Percentiles rank a stretch among this genome's conserved stretches.
Conservation (phyloP, 2,888 invertebrate species). For the Lasius fuliginosus region DNA sequence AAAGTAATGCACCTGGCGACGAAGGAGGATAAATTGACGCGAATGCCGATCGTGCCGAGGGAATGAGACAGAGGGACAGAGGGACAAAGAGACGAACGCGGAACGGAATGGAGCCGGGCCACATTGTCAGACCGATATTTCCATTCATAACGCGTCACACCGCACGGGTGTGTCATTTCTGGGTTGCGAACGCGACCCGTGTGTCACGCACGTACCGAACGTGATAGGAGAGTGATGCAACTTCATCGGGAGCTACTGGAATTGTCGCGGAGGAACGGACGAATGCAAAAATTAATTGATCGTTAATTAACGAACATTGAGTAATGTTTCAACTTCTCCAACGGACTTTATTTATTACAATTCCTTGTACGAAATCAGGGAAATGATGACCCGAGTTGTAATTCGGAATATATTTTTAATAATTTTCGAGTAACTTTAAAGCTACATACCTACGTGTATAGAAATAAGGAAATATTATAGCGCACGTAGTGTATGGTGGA, state of each 20-base stretch:
- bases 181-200: constrained; percentile 58
- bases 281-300: constrained; percentile 4
- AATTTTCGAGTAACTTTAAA: neutral
- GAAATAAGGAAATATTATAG: neutral
- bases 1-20: constrained; percentile 70
- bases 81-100: constrained; percentile 15
- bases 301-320: neutral
- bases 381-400: neutral
- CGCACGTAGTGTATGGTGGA: neutral
- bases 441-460: neutral
- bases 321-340: neutral
- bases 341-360: neutral
- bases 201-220: constrained; percentile 54
- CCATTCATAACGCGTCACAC: constrained; percentile 69
- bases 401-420: neutral
- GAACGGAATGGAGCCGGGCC: constrained; percentile 29
- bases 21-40: constrained; percentile 70
- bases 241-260: neutral
- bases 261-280: constrained; percentile 21
- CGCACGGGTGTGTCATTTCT: constrained; percentile 68
- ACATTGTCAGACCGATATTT: constrained; percentile 56
- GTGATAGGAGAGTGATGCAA: constrained; percentile 61
- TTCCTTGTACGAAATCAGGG: neutral
- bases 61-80: neutral
- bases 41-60: constrained; percentile 51